Percentiles rank a stretch among this genome's conserved stretches.
phyloP scores from a whole-genome alignment of 2,113 vertebrate species.

The human (Homo sapiens) region DNA sequence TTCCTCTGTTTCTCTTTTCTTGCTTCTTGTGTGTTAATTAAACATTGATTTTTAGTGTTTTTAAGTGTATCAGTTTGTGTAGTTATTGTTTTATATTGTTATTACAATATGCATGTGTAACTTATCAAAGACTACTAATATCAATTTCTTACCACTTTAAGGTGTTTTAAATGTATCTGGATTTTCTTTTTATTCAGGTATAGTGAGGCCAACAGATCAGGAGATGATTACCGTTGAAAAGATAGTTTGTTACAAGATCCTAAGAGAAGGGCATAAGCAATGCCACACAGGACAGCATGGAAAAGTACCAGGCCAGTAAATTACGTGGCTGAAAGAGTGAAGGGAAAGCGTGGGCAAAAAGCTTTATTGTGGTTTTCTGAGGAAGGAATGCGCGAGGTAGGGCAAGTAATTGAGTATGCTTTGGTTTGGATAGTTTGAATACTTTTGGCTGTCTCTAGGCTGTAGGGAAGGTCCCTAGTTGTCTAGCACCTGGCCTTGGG shows the following conservation, averaged over 20 bases:
- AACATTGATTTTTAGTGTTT: not conserved
- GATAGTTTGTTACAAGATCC: not conserved
- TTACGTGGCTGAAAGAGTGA: not conserved
- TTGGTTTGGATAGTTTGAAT: not conserved
- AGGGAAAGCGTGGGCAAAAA: not conserved
- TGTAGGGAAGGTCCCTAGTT: not conserved
- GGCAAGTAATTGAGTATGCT: not conserved
- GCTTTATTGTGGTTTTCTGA: not conserved
- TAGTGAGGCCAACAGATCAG: not conserved
- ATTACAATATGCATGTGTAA: not conserved
- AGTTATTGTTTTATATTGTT: not conserved
- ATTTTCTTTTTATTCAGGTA: slow-evolving; percentile 24
- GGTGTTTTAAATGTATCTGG: not conserved
- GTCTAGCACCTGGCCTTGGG: not conserved
- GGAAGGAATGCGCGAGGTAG: not conserved
- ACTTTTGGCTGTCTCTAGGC: not conserved
- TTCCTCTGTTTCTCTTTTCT: not conserved
- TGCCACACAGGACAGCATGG: not conserved
- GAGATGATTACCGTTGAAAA: not conserved
- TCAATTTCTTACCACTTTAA: not conserved
- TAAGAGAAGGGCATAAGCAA: not conserved
- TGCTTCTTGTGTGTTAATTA: not conserved
- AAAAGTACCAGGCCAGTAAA: not conserved
- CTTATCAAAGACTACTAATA: not conserved
- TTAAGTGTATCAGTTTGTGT: not conserved